These are phyloP conservation scores for Lasioglossum vierecki DNA, from an alignment of 2,888 invertebrate species.

Conservation along the genomic window DNA sequence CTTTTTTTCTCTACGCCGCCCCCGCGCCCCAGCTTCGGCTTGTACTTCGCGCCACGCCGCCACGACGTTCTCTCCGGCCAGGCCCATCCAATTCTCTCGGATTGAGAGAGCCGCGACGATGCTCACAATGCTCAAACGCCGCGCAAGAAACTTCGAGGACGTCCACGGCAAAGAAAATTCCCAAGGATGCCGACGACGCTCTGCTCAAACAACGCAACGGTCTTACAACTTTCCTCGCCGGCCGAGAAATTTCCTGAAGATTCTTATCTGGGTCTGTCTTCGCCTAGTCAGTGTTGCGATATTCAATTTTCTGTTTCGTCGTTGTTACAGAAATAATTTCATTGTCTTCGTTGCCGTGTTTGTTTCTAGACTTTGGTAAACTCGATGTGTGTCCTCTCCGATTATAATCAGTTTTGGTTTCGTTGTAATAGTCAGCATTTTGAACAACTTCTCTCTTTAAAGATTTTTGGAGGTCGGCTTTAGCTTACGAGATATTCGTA, in stretches of 20 bases:
- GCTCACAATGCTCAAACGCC: constrained; percentile 7
- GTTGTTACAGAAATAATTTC: no score
- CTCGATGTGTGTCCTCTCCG: no score
- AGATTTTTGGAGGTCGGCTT: no score
- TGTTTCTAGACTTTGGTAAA: no score
- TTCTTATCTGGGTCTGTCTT: background rate
- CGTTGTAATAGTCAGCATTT: no score
- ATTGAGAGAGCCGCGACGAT: background rate
- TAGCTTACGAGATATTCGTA: no score
- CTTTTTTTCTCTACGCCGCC: background rate
- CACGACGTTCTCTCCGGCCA: background rate
- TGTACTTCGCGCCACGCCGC: background rate
- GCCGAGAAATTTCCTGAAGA: background rate
- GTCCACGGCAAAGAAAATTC: constrained; percentile 3
- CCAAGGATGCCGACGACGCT: background rate
- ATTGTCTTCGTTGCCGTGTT: no score
- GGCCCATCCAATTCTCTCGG: constrained; percentile 4
- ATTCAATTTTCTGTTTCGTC: background rate
- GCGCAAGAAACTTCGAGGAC: background rate
- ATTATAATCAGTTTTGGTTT: no score
- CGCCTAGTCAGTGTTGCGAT: background rate
- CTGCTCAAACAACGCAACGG: background rate
- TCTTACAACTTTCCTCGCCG: background rate
- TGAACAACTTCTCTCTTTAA: no score
- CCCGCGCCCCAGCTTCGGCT: background rate